Evolutionary conservation across 64 coral and sea anemone genomes (phyloP).

Genomic region (Porites lutea): DNA sequence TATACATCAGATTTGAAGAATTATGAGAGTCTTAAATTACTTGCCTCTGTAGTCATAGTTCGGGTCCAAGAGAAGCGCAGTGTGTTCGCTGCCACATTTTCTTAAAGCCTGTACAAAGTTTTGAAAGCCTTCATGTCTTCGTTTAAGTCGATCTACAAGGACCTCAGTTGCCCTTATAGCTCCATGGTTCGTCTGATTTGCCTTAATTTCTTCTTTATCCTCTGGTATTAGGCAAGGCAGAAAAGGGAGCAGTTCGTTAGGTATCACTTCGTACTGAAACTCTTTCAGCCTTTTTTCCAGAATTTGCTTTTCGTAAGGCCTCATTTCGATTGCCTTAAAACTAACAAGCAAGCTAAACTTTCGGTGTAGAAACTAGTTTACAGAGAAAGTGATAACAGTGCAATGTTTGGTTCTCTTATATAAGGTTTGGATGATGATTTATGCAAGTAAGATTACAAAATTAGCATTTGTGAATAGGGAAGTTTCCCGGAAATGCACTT

Average conservation of each 20-base stretch:
- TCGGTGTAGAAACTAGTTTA: background rate
- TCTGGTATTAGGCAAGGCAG: conserved; percentile 16
- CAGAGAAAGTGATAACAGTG: background rate
- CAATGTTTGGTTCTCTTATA: background rate
- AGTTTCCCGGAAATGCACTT: too few species aligned
- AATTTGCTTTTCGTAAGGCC: conserved; percentile 20
- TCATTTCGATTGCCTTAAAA: background rate
- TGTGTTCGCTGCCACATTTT: conserved; percentile 50
- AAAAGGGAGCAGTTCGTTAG: conserved; percentile 58
- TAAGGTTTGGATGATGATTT: background rate
- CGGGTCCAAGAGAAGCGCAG: conserved; percentile 80
- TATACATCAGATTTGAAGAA: too few species aligned
- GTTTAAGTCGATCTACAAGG: conserved; percentile 64
- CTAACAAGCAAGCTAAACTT: background rate
- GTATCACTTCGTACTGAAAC: conserved; percentile 69
- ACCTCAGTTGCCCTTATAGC: conserved; percentile 51
- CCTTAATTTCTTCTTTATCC: conserved; percentile 70
- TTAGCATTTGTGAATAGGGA: too few species aligned
- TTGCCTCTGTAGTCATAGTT: conserved; percentile 55
- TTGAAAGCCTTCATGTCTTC: conserved; percentile 66
- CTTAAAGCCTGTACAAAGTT: conserved; percentile 82
- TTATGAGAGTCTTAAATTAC: background rate
- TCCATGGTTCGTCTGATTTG: conserved; percentile 41
- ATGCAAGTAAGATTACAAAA: too few species aligned
- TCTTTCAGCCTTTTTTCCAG: conserved; percentile 34